Evolutionary conservation across 2,888 invertebrate species (phyloP), one percentile per base, ranked within the genome.

Genomic region (Hydrotaea diabolus): DNA sequence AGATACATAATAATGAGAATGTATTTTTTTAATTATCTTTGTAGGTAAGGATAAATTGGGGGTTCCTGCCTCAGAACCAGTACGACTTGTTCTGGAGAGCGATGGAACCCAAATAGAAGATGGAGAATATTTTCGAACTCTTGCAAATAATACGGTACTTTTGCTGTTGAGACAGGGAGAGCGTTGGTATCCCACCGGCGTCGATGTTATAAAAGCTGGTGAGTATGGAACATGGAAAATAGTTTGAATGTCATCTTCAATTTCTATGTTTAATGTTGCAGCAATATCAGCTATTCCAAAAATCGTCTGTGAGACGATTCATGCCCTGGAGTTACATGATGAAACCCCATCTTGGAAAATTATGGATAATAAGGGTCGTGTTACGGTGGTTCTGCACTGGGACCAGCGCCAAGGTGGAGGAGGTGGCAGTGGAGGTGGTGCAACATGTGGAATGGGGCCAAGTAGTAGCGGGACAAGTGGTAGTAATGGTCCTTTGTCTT

Each of bases 331-430:
- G 93, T 94, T 98, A 93, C 97, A 97, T 94, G 97, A 97, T 96
- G 97, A 98, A 94, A 97, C 97, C 93, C 98, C 98, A 92, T 97
- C 97, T 94, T 98, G 98, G 98, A 98, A 98, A 94, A 98, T 98
- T 94, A 98, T 98, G 97, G 98, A 98, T 95, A 97, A 97, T 95
- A 97, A 97, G 94, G 98, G 98, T 93, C 96, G 97, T 93, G 97
- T 98, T 94, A 98, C 98, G 91, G 97, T 98, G 94, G 98, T 98
- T 93, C 94, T 98, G 93, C 97, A 98, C 94, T 98, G 98, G 98
- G 98, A 98, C 94, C 97, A 97, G 94, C 95, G 97, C 89, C 96
- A 95, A 93, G 94, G 94, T 90, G 39, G 39, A 93, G 94, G 94
- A 62, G 91, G 91, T 88, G 93, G 92, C 81, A 91, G 93, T 86